Evolutionary conservation across 2,888 invertebrate genomes (phyloP).

Genomic region (Zeuzera pyrina): DNA sequence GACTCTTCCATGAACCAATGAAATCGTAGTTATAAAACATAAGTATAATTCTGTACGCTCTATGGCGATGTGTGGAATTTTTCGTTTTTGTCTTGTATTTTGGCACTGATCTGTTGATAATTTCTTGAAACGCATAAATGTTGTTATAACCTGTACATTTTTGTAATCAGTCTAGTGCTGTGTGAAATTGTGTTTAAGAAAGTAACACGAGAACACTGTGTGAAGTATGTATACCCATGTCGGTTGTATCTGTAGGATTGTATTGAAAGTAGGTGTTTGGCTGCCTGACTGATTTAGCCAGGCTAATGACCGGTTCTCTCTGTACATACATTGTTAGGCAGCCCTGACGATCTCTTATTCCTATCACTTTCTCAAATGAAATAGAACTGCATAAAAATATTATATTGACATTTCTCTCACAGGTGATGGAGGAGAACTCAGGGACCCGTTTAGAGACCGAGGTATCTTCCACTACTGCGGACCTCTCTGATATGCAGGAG

Average conservation of each 20-base stretch:
- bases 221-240: too few relatives aligned
- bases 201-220: too few relatives aligned
- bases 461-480: constrained; percentile 53
- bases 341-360: background rate
- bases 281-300: constrained; percentile 41
- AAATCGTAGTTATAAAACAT: too few relatives aligned
- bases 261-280: constrained; percentile 53
- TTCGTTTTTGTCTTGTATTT: constrained; percentile 41
- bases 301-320: constrained; percentile 53
- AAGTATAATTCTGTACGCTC: constrained; percentile 9
- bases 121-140: too few relatives aligned
- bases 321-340: constrained; percentile 2
- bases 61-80: constrained; percentile 47
- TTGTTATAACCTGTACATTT: too few relatives aligned
- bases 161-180: too few relatives aligned
- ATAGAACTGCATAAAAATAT: constrained; percentile 22
- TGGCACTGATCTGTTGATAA: constrained; percentile 22
- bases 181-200: too few relatives aligned
- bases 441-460: constrained; percentile 57
- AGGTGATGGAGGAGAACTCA: constrained; percentile 58
- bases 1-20: too few relatives aligned
- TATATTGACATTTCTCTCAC: constrained; percentile 29
- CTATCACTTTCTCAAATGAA: constrained; percentile 7
- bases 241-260: constrained; percentile 54
- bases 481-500: constrained; percentile 40